phyloP scores from a whole-genome alignment of 2,113 vertebrate species.

The Xenopus borealis region DNA sequence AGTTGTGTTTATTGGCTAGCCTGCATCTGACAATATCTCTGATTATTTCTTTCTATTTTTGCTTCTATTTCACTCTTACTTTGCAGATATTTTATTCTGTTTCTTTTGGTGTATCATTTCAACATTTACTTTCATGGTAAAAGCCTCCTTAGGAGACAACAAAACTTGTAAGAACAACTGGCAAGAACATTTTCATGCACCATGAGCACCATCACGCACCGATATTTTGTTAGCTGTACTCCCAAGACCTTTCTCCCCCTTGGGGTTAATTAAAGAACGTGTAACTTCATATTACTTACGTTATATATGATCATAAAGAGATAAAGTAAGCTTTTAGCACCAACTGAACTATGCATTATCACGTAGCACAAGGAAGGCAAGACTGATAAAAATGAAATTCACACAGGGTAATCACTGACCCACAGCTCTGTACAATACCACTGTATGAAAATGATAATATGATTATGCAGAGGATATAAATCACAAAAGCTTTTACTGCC shows the following conservation, averaged over 20 bases:
- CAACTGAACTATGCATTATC: slow-evolving; percentile 1
- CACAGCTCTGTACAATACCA: not conserved
- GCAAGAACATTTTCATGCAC: not conserved
- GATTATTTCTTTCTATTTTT: too few species aligned
- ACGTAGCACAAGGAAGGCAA: not conserved
- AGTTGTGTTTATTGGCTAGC: too few species aligned
- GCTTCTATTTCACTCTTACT: too few species aligned
- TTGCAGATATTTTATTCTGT: too few species aligned
- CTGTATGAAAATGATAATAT: not conserved
- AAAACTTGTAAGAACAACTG: too few species aligned
- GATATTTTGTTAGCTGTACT: not conserved
- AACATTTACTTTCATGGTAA: too few species aligned
- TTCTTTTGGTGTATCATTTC: too few species aligned
- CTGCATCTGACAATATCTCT: too few species aligned
- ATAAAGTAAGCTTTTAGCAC: not conserved
- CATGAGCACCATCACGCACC: too few species aligned
- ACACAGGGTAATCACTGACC: not conserved
- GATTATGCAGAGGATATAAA: not conserved
- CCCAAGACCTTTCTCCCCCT: not conserved
- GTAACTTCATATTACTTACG: not conserved
- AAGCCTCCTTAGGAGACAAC: too few species aligned
- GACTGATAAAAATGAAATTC: not conserved
- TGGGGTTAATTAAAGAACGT: not conserved
- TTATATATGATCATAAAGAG: not conserved
- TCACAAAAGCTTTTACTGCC: slow-evolving; percentile 2